Percentiles rank a stretch among this genome's conserved stretches.
Conservation (phyloP, 2,113 vertebrate genomes). For the Uria lomvia region DNA sequence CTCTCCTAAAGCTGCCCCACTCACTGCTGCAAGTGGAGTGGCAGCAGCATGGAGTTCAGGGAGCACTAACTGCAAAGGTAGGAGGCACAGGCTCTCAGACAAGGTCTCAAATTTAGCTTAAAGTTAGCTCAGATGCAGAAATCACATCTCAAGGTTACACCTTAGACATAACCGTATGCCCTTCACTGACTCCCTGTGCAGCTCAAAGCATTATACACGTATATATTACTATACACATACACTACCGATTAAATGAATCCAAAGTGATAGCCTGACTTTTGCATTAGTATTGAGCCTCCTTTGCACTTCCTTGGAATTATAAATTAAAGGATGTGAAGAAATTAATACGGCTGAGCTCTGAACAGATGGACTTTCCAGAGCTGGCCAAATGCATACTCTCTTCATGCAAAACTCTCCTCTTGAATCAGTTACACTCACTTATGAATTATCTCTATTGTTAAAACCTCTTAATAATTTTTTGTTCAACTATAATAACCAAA, state of each 20-base stretch:
- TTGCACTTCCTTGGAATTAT: neutral
- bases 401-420: neutral
- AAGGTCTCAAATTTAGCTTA: neutral
- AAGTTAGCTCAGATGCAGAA: neutral
- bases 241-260: neutral
- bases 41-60: neutral
- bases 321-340: neutral
- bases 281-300: neutral
- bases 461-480: neutral
- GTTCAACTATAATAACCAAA: neutral
- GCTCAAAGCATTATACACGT: neutral
- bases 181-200: neutral
- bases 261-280: neutral
- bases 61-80: neutral
- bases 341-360: neutral
- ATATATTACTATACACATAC: neutral
- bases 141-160: neutral
- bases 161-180: neutral
- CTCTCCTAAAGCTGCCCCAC: neutral
- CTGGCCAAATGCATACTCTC: neutral
- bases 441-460: neutral
- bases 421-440: neutral
- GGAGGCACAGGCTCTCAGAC: neutral
- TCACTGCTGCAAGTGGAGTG: neutral
- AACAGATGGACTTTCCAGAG: neutral